Evolutionary conservation across 1,140 invertebrate species (phyloP), one percentile per base, ranked within the genome.

Genomic region (Ooceraea biroi): DNA sequence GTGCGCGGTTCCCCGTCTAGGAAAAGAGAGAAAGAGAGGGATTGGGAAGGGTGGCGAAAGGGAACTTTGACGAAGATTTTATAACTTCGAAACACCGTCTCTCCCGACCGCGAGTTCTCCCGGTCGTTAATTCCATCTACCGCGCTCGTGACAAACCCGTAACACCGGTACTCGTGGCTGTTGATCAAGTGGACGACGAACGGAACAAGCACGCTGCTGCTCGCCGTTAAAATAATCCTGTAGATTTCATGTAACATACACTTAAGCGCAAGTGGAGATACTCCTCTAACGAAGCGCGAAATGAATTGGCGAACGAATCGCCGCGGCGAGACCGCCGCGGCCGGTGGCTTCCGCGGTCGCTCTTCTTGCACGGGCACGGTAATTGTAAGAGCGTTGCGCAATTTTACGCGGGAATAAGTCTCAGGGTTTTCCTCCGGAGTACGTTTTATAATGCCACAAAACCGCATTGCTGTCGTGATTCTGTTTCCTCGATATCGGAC

Each of bases 61-160:
- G 14, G 22, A 74, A 52, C 46, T 66, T 66, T 2, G 44, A 25
- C 14, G 27, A 36, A 55, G 68, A 66, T 66, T 77, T 77, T 77
- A 66, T 11, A 77, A 77, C 46, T 77, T 77, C 46, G 66, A 77
- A 77, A 77, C 60, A 77, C 46, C 60, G 60, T 66, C 30, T 52
- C 46, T 30, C 22, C 30, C 46, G 14, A 11, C 44, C 30, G 58
- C 19, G 27, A 19, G 36, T 7, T 36, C 36, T 22, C 60, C 17
- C 44, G 58, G 22, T 66, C 30, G 74, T 66, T 77, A 66, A 77
- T 77, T 66, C 10, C 46, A n/a, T 41, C 25, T 74, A 46, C 27
- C 74, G 11, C 27, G 12, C 19, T 63, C 27, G 14, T n/a, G 46
- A 44, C 60, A 77, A 48, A 77, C 44, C 4, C 30, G 60, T 50